Conservation (phyloP, 2,797 vertebrate species). For the Vultur gryphus region DNA sequence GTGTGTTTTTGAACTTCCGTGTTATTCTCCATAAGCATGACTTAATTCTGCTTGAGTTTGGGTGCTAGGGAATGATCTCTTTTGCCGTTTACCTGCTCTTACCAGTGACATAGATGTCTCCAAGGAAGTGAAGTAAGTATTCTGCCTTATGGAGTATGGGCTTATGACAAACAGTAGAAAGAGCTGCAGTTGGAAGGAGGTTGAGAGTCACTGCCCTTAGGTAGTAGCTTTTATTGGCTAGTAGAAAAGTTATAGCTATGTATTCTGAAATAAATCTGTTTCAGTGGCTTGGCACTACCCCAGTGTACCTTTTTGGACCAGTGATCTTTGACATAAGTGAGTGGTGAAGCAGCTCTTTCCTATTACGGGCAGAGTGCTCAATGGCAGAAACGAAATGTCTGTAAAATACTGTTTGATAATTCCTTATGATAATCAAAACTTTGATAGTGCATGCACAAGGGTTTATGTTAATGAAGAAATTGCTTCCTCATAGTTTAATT, state of each 20-base stretch:
- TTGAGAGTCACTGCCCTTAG: neutral
- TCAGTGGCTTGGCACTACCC: neutral
- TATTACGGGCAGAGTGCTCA: neutral
- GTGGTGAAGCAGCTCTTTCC: neutral
- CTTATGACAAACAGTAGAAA: neutral
- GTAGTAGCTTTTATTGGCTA: neutral
- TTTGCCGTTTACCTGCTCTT: neutral
- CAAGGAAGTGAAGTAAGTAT: neutral
- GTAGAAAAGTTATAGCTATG: neutral
- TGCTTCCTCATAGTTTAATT: neutral
- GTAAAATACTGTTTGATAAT: neutral
- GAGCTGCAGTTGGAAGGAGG: neutral
- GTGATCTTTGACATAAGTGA: neutral
- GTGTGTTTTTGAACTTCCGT: neutral
- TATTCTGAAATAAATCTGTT: neutral
- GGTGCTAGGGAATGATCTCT: neutral
- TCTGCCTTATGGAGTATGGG: neutral
- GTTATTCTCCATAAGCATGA: neutral
- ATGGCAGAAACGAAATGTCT: neutral
- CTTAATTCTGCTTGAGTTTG: neutral
- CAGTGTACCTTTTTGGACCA: neutral
- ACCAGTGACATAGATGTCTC: fast-evolving
- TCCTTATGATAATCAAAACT: neutral
- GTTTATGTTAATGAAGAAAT: neutral
- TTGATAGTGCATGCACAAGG: too few relatives aligned